A percentile compares a stretch with the other conserved stretches of the same genome.
These are phyloP conservation scores for Maylandia zebra DNA, from an alignment of 2,113 vertebrate species.

Conservation along the genomic window DNA sequence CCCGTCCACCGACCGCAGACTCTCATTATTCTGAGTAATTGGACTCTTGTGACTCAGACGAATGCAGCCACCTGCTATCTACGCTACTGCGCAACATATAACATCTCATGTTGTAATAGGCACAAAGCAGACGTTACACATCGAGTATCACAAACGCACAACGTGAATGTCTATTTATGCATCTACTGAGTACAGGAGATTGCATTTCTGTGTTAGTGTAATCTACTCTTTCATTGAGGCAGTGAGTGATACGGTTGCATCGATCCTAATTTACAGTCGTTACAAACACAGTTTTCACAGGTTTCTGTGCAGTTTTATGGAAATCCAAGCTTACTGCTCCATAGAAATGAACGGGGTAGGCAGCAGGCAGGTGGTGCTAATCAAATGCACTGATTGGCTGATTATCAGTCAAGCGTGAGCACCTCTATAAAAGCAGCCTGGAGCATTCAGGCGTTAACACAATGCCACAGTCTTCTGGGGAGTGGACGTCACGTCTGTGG, in stretches of 20 bases:
- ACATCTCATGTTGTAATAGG: background rate
- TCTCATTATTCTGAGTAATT: background rate
- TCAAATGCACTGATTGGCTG: background rate
- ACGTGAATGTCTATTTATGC: background rate
- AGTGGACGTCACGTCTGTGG: background rate
- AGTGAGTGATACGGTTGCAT: background rate
- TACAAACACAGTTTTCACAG: background rate
- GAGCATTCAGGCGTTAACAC: background rate
- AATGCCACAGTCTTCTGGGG: accelerated
- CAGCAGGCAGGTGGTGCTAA: background rate
- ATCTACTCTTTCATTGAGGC: background rate
- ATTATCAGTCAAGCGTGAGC: background rate
- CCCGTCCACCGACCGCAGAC: background rate
- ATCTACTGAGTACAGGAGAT: background rate
- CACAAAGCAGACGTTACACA: background rate
- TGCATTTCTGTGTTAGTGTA: background rate
- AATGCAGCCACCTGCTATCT: accelerated
- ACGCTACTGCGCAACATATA: background rate
- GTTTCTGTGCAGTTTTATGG: background rate
- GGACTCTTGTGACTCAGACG: background rate
- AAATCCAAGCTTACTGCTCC: background rate
- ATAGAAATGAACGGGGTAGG: background rate
- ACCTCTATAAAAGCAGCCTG: background rate
- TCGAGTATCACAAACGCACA: background rate
- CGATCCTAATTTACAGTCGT: background rate